A percentile compares a stretch with the other conserved stretches of the same genome.
Evolutionary conservation across 1,140 invertebrate genomes (phyloP).

Genomic region (Zaprionus ornatus): DNA sequence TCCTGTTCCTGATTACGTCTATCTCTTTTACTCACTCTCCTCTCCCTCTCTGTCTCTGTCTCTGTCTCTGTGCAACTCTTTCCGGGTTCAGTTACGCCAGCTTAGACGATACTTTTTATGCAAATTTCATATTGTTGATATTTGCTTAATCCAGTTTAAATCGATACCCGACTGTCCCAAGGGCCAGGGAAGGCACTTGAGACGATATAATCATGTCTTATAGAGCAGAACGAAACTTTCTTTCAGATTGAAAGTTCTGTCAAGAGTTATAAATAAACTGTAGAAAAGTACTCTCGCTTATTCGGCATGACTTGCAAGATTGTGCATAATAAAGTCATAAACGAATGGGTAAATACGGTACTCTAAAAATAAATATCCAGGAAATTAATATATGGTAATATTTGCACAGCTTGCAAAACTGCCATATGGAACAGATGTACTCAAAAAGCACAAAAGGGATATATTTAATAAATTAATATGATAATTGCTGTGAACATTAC

Average conservation of each 20-base stretch:
- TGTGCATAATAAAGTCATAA: background rate
- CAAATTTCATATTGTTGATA: constrained; percentile 64
- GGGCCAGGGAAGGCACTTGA: constrained; percentile 19
- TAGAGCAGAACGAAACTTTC: background rate
- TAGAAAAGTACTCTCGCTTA: background rate
- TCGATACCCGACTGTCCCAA: constrained; percentile 46
- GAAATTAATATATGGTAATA: constrained; percentile 27
- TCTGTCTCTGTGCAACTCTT: background rate
- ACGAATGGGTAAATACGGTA: background rate
- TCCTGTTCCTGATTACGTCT: constrained; percentile 56
- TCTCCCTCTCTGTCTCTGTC: background rate
- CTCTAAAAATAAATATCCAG: constrained; percentile 13
- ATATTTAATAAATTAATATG: background rate
- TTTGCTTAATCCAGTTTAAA: constrained; percentile 72
- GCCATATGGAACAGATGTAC: constrained; percentile 24
- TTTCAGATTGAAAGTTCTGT: background rate
- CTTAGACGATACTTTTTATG: constrained; percentile 68
- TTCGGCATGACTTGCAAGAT: background rate
- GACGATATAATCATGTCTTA: background rate
- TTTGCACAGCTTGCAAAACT: constrained; percentile 40
- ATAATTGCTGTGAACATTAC: background rate
- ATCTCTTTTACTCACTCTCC: background rate
- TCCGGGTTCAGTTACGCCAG: constrained; percentile 67
- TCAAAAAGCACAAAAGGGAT: background rate
- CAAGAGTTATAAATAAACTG: background rate